These are phyloP conservation scores for Cydia strobilella DNA, from an alignment of 1,140 invertebrate genomes.

Conservation along the genomic window DNA sequence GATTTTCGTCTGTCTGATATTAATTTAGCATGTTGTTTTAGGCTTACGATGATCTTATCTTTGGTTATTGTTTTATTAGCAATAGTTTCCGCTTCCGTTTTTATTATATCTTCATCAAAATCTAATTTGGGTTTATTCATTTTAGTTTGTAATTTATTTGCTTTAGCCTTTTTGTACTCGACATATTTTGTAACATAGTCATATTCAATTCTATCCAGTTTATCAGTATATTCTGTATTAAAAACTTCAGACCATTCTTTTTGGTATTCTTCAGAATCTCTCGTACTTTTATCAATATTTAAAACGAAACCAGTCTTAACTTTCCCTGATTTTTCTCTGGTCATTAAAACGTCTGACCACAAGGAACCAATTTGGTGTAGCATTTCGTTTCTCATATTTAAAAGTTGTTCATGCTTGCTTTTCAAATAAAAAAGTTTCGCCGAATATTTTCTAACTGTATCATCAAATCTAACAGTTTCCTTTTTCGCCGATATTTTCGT, in stretches of 20 bases:
- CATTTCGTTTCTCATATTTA: conserved; percentile 54
- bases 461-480: conserved; percentile 60
- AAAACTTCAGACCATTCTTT: conserved; percentile 57
- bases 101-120: conserved; percentile 60
- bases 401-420: conserved; percentile 49
- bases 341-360: conserved; percentile 65
- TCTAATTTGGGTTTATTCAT: conserved; percentile 57
- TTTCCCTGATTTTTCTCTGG: conserved; percentile 53
- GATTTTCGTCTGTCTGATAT: conserved; percentile 39
- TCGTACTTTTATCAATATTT: conserved; percentile 42
- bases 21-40: conserved; percentile 50
- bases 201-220: conserved; percentile 63
- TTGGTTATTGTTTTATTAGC: conserved; percentile 49
- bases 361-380: conserved; percentile 55
- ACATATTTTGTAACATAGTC: conserved; percentile 62
- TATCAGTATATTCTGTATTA: conserved; percentile 61
- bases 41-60: conserved; percentile 48
- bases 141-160: conserved; percentile 43
- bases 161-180: conserved; percentile 63
- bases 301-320: conserved; percentile 48
- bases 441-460: conserved; percentile 65
- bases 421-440: conserved; percentile 54
- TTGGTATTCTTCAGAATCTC: conserved; percentile 48
- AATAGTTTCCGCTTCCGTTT: conserved; percentile 52
- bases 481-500: conserved; percentile 54